phyloP scores from a whole-genome alignment of 2,888 invertebrate species.

The Mythimna vitellina region DNA sequence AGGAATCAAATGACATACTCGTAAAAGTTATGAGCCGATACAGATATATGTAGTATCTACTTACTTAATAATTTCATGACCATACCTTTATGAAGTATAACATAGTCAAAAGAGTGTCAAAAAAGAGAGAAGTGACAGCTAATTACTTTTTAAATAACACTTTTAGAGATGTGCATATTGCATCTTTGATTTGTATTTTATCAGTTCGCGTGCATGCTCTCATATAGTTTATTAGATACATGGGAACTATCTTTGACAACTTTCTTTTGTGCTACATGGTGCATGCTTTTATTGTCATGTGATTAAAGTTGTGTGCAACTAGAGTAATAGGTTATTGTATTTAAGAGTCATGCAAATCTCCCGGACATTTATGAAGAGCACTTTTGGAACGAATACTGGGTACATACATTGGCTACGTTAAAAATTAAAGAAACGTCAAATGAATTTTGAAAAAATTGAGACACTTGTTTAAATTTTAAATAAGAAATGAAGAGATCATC shows the following conservation, averaged over 20 bases:
- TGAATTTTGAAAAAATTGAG: background rate
- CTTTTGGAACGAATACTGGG: background rate
- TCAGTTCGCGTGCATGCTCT: constrained; percentile 2
- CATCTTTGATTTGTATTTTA: constrained; percentile 14
- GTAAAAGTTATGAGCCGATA: too few relatives aligned
- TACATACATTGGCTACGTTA: background rate
- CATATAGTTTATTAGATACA: constrained; percentile 30
- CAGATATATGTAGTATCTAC: background rate
- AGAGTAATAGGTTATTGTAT: constrained; percentile 37
- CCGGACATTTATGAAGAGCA: background rate
- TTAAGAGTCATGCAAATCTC: constrained; percentile 2
- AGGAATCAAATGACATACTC: background rate
- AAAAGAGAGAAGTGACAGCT: constrained; percentile 30
- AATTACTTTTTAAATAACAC: constrained; percentile 3
- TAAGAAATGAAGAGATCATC: background rate
- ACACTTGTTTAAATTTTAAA: background rate
- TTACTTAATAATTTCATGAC: background rate
- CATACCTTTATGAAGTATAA: background rate
- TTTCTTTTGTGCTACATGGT: constrained; percentile 37
- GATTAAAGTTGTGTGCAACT: constrained; percentile 22
- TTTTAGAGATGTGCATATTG: background rate
- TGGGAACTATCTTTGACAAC: constrained; percentile 47
- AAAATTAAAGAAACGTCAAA: background rate
- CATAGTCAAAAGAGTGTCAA: constrained; percentile 6
- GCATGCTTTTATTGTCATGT: constrained; percentile 18